Evolutionary conservation across 2,113 vertebrate genomes (phyloP), one percentile per base, ranked within the genome.

Genomic region (Austrofundulus limnaeus): DNA sequence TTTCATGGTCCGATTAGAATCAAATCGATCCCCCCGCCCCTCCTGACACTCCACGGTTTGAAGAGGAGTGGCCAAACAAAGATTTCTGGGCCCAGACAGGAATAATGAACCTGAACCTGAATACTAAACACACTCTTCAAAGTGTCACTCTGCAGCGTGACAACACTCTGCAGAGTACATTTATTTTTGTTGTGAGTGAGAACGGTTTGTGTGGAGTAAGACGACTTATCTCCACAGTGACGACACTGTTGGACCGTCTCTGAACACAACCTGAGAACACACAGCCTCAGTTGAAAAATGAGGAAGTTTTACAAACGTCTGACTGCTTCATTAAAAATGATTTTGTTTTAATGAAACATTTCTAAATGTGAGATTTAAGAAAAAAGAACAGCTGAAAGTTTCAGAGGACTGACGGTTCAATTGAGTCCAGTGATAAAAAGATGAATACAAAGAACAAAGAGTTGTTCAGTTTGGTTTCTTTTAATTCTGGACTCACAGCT

Each of bases 1-100:
- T 99, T 99, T 99, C 97, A 99, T 99, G 96, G 95, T 98, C 95
- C 94, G 95, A 98, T 99, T 98, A 98, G 96, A 98, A 97, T 98
- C 96, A 98, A 97, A 98, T 97, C 96, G 95, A 98, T 96, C 96
- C 95, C 94, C 93, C 94, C 93, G 89, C 94, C 93, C 94, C 60
- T 77, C 77, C 85, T 75, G 86, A 85, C 80, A 81, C 85, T 83
- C 92, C 93, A 94, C 80, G 94, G 93, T 94, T 94, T 97, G 94
- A 94, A 95, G 94, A 95, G 86, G 93, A 94, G 92, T 92, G 92
- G 90, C 92, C 92, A 91, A 94, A 96, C 94, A 97, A 95, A 96
- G 94, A 94, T 95, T 77, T 82, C 90, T 88, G 91, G 93, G 94
- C 94, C 89, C 92, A 94, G 94, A 94, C 91, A 90, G 92, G 91